Evolutionary conservation across 2,797 vertebrate genomes (phyloP).

Genomic region (Helicolenus hilgendorfi): DNA sequence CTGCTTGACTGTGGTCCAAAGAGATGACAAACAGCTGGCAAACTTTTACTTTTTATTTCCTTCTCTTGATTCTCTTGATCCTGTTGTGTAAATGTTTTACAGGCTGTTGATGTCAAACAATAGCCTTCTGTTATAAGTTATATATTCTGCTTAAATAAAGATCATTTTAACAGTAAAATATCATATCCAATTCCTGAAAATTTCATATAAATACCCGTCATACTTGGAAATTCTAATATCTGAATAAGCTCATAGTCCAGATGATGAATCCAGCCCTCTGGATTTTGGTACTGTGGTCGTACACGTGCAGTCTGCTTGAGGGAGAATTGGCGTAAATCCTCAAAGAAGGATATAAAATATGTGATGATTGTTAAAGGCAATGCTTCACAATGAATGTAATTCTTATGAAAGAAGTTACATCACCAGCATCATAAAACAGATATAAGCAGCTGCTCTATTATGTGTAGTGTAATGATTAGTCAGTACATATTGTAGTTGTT

Average conservation of each 20-base stretch:
- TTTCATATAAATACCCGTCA: neutral
- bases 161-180: neutral
- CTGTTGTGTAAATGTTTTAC: neutral
- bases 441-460: neutral
- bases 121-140: neutral
- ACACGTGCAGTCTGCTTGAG: neutral
- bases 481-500: neutral
- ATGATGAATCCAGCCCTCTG: neutral
- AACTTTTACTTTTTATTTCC: neutral
- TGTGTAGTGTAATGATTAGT: neutral
- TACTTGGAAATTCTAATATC: neutral
- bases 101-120: neutral
- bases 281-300: neutral
- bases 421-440: neutral
- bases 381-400: neutral
- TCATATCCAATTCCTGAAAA: neutral
- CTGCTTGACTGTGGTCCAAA: conserved; percentile 8
- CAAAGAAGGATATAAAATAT: neutral
- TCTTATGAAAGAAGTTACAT: neutral
- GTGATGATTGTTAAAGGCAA: neutral
- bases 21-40: neutral
- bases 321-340: neutral
- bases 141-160: neutral
- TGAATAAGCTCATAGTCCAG: neutral
- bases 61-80: neutral